Percentiles rank a stretch among this genome's conserved stretches.
These are phyloP conservation scores for Agapornis roseicollis DNA, from an alignment of 2,113 vertebrate species.

Conservation along the genomic window DNA sequence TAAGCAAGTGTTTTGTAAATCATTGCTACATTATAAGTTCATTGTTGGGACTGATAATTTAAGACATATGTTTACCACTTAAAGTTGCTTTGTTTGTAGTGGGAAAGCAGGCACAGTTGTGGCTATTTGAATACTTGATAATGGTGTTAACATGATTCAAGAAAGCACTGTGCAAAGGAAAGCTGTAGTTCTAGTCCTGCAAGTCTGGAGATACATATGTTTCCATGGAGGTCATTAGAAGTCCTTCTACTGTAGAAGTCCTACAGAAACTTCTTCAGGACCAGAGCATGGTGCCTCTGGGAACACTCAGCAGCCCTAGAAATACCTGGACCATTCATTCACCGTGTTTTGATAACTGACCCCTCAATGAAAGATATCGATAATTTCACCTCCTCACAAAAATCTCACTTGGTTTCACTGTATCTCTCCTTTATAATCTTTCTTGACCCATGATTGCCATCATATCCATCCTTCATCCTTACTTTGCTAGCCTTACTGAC, in stretches of 20 bases:
- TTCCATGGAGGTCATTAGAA: background rate
- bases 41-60: background rate
- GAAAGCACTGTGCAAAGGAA: background rate
- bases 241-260: background rate
- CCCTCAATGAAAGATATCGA: background rate
- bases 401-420: background rate
- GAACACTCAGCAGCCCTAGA: background rate
- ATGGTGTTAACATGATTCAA: fast-evolving
- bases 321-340: background rate
- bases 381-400: background rate
- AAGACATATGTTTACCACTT: background rate
- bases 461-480: background rate
- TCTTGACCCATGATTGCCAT: background rate
- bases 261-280: background rate
- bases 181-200: background rate
- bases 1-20: background rate
- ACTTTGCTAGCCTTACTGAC: background rate
- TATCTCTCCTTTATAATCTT: background rate
- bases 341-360: background rate
- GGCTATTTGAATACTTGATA: background rate
- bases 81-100: background rate
- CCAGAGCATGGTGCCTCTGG: fast-evolving
- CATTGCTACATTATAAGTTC: background rate
- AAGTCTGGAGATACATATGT: background rate
- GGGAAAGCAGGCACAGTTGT: background rate